phyloP scores from a whole-genome alignment of 2,113 vertebrate species.

The Mirza zaza region DNA sequence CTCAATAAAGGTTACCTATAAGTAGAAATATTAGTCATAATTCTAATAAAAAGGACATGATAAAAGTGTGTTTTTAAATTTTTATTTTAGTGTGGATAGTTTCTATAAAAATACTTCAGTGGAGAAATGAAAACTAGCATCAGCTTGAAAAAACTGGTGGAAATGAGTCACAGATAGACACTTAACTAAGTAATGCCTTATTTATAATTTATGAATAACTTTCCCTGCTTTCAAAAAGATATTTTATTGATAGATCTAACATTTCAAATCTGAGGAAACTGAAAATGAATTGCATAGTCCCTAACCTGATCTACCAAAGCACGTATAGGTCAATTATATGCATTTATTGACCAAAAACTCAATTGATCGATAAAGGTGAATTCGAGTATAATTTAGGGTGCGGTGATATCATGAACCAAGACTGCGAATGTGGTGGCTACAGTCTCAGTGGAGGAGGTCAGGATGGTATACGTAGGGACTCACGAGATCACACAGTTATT shows the following conservation, averaged over 20 bases:
- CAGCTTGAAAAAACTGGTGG: not conserved
- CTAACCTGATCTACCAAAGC: not conserved
- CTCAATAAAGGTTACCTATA: not conserved
- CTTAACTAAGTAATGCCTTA: not conserved
- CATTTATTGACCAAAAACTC: not conserved
- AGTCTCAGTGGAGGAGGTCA: not conserved
- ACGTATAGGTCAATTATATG: not conserved
- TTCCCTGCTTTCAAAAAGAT: conserved; percentile 1
- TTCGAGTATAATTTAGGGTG: not conserved
- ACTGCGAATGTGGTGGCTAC: not conserved
- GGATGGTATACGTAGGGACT: fast-evolving
- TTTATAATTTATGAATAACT: conserved; percentile 46
- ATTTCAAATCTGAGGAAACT: conserved; percentile 5
- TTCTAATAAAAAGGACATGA: not conserved
- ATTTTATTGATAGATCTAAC: not conserved
- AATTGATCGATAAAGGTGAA: not conserved
- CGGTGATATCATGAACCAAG: not conserved
- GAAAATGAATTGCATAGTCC: not conserved
- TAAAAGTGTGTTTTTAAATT: not conserved
- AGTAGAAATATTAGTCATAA: not conserved
- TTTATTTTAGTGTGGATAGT: conserved; percentile 15
- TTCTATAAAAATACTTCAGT: conserved; percentile 30
- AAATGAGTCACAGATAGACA: conserved; percentile 35
- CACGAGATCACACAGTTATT: fast-evolving
- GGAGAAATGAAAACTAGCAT: conserved; percentile 37